Conservation (phyloP, 1,140 invertebrate species). For the Cyclina sinensis region DNA sequence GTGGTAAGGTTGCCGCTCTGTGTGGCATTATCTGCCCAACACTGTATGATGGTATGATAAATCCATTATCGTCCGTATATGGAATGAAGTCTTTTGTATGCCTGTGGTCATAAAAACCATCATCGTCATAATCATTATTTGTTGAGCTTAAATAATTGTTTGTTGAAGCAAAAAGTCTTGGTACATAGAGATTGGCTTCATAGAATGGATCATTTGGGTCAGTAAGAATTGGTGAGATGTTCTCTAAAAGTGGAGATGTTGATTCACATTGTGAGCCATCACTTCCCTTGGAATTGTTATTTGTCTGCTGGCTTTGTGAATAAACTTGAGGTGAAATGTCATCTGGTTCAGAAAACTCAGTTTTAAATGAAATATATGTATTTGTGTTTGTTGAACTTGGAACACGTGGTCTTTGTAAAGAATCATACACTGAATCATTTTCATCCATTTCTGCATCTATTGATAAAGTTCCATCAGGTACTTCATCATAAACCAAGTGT, state of each 20-base stretch:
- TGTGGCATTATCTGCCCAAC: conserved; percentile 41
- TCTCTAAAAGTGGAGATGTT: conserved; percentile 75
- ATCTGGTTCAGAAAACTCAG: conserved; percentile 75
- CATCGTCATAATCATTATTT: conserved; percentile 28
- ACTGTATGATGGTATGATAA: conserved; percentile 29
- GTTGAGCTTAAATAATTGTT: conserved; percentile 55
- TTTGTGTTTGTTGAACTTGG: conserved; percentile 66
- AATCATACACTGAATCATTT: conserved; percentile 58
- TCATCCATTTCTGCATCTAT: conserved; percentile 46
- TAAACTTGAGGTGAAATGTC: conserved; percentile 61
- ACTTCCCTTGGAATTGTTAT: conserved; percentile 65
- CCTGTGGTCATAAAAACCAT: conserved; percentile 14
- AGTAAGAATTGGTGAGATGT: conserved; percentile 67
- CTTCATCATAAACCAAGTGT: conserved; percentile 41
- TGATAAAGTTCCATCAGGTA: conserved; percentile 27
- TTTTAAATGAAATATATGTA: conserved; percentile 80
- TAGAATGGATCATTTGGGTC: conserved; percentile 60
- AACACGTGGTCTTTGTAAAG: conserved; percentile 55
- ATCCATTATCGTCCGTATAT: conserved; percentile 42
- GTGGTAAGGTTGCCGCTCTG: conserved; percentile 40
- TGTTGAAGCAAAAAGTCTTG: conserved; percentile 45
- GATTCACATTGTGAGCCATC: conserved; percentile 77
- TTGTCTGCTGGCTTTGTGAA: conserved; percentile 40
- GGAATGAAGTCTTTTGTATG: conserved; percentile 36
- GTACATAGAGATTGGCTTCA: conserved; percentile 57